phyloP scores from a whole-genome alignment of 2,888 invertebrate genomes.

The Antitype chi region DNA sequence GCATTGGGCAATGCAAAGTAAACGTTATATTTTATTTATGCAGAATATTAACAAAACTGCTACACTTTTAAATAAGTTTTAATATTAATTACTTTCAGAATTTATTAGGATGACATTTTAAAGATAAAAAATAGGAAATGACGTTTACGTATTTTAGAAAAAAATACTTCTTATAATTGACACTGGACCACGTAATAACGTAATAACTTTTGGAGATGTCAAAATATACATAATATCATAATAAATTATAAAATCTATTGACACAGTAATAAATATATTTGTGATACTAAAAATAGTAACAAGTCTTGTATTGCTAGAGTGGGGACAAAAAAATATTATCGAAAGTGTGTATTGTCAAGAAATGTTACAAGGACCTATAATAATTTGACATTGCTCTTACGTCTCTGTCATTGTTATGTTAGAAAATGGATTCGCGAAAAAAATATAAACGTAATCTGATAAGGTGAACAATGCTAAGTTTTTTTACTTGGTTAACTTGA shows the following conservation, averaged over 20 bases:
- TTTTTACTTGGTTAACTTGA: slow-evolving; percentile 10
- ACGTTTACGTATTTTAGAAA: background rate
- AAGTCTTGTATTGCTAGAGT: slow-evolving; percentile 48
- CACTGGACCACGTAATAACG: background rate
- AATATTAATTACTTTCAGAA: background rate
- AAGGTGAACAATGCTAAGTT: slow-evolving; percentile 37
- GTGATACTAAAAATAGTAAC: slow-evolving; percentile 46
- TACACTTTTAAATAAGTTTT: background rate
- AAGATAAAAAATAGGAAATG: background rate
- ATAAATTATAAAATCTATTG: background rate
- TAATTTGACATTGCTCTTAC: slow-evolving; percentile 70
- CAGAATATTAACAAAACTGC: background rate
- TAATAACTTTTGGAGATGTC: background rate
- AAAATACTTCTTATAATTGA: background rate
- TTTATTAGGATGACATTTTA: background rate
- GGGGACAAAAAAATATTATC: slow-evolving; percentile 67
- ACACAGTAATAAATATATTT: slow-evolving; percentile 20
- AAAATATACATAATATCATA: background rate
- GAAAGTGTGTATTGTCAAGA: slow-evolving; percentile 81
- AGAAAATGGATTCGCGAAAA: slow-evolving; percentile 55
- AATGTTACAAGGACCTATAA: slow-evolving; percentile 81
- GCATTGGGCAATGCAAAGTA: background rate
- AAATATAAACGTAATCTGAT: slow-evolving; percentile 55
- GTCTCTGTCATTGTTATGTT: slow-evolving; percentile 49
- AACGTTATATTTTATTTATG: background rate